Percentiles rank a stretch among this genome's conserved stretches.
Evolutionary conservation across 2,113 vertebrate genomes (phyloP).

Genomic region (Perca flavescens): DNA sequence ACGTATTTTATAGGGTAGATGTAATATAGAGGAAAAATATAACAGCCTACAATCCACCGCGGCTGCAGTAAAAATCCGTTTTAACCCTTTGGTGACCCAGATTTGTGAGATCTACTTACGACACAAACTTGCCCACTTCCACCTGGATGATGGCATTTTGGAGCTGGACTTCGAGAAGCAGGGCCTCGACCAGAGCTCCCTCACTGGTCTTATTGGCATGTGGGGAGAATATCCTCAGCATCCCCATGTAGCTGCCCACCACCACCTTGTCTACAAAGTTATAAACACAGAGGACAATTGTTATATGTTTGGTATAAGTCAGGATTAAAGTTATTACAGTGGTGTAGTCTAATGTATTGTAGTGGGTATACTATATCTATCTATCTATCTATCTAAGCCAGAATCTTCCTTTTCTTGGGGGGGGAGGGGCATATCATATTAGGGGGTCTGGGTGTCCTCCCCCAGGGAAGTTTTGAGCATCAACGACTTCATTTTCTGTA

Average conservation of each 20-base stretch:
- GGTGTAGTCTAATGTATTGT: too few relatives aligned
- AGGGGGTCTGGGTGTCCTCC: too few relatives aligned
- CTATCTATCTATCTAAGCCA: too few relatives aligned
- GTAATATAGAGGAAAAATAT: background rate
- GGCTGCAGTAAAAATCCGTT: background rate
- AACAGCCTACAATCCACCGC: background rate
- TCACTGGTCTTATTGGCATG: constrained; percentile 86
- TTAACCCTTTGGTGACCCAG: background rate
- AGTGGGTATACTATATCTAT: too few relatives aligned
- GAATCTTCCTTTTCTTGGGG: too few relatives aligned
- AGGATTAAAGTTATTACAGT: background rate
- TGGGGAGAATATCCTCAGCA: constrained; percentile 92
- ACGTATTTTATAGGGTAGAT: background rate
- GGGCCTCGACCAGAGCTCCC: constrained; percentile 81
- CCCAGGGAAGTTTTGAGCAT: too few relatives aligned
- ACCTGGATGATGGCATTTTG: constrained; percentile 92
- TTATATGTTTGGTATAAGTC: too few relatives aligned
- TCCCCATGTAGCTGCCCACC: constrained; percentile 95
- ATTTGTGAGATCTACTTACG: constrained; percentile 88
- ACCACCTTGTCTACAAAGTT: constrained; percentile 91
- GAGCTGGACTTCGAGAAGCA: constrained; percentile 93
- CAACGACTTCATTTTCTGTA: too few relatives aligned
- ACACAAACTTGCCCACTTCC: constrained; percentile 97
- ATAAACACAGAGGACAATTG: background rate
- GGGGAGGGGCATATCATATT: too few relatives aligned